Percentiles rank a stretch among this genome's conserved stretches.
These are phyloP conservation scores for Tanypteryx hageni DNA, from an alignment of 2,888 invertebrate species.

Conservation along the genomic window DNA sequence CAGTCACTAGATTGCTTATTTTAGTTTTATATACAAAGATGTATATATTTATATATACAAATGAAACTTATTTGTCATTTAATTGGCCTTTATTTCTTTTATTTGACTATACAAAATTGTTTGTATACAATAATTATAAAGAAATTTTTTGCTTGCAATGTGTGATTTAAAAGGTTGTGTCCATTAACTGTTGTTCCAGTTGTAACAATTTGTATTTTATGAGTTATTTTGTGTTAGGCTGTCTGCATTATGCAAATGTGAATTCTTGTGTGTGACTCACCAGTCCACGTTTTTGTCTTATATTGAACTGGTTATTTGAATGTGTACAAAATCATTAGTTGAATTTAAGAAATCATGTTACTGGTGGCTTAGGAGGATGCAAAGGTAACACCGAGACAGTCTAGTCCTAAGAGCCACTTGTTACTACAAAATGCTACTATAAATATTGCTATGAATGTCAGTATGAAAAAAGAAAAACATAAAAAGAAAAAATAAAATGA, in stretches of 20 bases:
- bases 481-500: slow-evolving; percentile 36
- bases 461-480: slow-evolving; percentile 42
- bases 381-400: slow-evolving; percentile 45
- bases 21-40: not conserved
- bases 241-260: slow-evolving; percentile 54
- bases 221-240: slow-evolving; percentile 37
- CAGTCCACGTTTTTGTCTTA: slow-evolving; percentile 54
- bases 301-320: slow-evolving; percentile 51
- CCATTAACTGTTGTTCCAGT: slow-evolving; percentile 35
- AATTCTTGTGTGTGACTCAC: slow-evolving; percentile 50
- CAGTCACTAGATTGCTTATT: slow-evolving; percentile 4
- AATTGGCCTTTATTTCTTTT: slow-evolving; percentile 10
- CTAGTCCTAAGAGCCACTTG: slow-evolving; percentile 63
- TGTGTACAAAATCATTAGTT: slow-evolving; percentile 58
- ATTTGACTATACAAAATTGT: slow-evolving; percentile 1
- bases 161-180: slow-evolving; percentile 30
- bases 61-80: not conserved
- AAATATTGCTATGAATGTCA: slow-evolving; percentile 58
- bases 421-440: slow-evolving; percentile 46
- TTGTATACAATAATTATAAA: slow-evolving; percentile 7
- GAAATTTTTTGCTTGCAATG: not conserved
- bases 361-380: slow-evolving; percentile 52
- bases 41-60: not conserved
- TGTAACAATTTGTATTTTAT: slow-evolving; percentile 41
- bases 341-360: slow-evolving; percentile 58